These are phyloP conservation scores for Cabera pusaria DNA, from an alignment of 2,888 invertebrate species.

Conservation along the genomic window DNA sequence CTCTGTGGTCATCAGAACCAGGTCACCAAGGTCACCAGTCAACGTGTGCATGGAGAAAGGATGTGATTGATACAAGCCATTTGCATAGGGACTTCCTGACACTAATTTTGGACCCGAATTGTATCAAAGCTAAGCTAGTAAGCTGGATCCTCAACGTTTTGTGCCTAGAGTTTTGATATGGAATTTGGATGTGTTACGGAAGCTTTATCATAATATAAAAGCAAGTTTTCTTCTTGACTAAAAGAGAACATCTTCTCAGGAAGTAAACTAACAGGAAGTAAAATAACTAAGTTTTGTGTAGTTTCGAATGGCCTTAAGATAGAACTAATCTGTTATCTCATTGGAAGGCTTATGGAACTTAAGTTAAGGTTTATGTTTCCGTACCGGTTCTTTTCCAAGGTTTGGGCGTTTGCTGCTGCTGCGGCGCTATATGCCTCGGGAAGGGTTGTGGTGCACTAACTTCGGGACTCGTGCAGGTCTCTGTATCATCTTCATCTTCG, in stretches of 20 bases:
- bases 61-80: conserved; percentile 40
- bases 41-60: conserved; percentile 47
- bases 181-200: too few species aligned
- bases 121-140: conserved; percentile 2
- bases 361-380: too few species aligned
- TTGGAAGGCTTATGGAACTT: too few species aligned
- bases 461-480: conserved; percentile 68
- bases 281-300: too few species aligned
- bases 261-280: too few species aligned
- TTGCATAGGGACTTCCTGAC: not conserved
- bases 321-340: too few species aligned
- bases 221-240: too few species aligned
- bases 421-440: conserved; percentile 68
- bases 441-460: conserved; percentile 72
- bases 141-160: conserved; percentile 5
- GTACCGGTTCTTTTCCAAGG: conserved; percentile 81
- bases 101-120: not conserved
- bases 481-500: conserved; percentile 77
- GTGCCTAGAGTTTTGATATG: too few species aligned
- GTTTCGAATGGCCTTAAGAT: too few species aligned
- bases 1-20: conserved; percentile 36
- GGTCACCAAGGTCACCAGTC: conserved; percentile 15
- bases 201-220: too few species aligned
- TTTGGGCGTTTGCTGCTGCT: conserved; percentile 61
- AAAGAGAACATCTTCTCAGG: too few species aligned